Base-by-base conservation (phyloP, 2,888 invertebrate genomes). In the Melanotus villosus region DNA sequence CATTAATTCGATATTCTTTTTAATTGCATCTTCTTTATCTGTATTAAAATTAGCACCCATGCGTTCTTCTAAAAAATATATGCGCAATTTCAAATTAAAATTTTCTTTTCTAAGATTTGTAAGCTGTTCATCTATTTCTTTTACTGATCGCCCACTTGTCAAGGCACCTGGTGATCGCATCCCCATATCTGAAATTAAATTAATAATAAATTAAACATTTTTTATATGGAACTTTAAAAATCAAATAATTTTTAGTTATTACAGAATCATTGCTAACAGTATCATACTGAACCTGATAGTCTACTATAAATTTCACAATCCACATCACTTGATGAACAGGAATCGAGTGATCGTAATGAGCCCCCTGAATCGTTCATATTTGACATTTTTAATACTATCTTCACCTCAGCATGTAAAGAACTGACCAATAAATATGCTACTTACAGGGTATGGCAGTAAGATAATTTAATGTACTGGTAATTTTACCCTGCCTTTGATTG, bases 51-150 rank as follows among this genome's bases (percentile, higher is more conserved):
- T 90, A 74, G 87, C 88, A 12, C 91, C 91, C 85, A 91, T 89
- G 80, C 90, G 91, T 84, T 97, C 96, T 83, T 97, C 96, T 72
- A 97, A 87, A 82, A 96, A 95, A 85, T 95, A 97, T 78, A 98
- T 93, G 60, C 96, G 88, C 77, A 97, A 86, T 85, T 97, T 97
- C 16, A 98, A 86, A 84, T 95, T 93, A 81, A 97, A 98, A 84
- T 97, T 98, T 84, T 97, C 97, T 83, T 96, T 96, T 75, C 92
- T 91, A 71, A 97, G 85, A 50, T 89, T 88, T 58, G 90, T 90
- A 73, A 97, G 88, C 82, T 96, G 93, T 83, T 97, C 93, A 82
- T 97, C 96, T 80, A 94, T 93, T 77, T 97, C 96, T 79, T 96
- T 96, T 88, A 97, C 92, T 23, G 94, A 93, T 60, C 93, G 88